phyloP scores from a whole-genome alignment of 1,140 invertebrate species.

The Saxidomus purpurata region DNA sequence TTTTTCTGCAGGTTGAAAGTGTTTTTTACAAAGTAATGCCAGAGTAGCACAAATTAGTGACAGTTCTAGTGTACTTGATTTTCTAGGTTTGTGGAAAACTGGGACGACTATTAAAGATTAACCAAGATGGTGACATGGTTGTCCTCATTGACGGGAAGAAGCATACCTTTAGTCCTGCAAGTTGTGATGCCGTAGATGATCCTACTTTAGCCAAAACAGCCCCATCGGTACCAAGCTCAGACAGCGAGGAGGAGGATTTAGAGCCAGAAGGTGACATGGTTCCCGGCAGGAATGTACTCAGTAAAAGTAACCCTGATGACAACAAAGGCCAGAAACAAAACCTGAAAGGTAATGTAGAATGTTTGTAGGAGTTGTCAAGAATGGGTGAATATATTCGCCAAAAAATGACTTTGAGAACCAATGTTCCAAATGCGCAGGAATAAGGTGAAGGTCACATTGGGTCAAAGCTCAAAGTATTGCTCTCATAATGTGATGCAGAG shows the following conservation, averaged over 20 bases:
- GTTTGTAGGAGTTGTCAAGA: neutral
- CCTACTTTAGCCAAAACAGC: neutral
- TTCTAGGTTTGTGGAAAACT: slow-evolving; percentile 49
- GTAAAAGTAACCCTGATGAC: neutral
- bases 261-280: slow-evolving; percentile 44
- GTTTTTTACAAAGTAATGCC: no score
- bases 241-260: slow-evolving; percentile 38
- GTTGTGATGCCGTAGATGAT: slow-evolving; percentile 27
- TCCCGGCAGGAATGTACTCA: slow-evolving; percentile 27
- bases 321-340: slow-evolving; percentile 27
- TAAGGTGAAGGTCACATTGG: no score
- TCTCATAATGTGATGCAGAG: no score
- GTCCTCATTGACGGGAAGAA: slow-evolving; percentile 36
- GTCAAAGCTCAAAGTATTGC: no score
- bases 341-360: slow-evolving; percentile 30
- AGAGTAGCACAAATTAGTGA: no score
- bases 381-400: no score
- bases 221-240: slow-evolving; percentile 17
- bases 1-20: no score
- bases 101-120: slow-evolving; percentile 44
- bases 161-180: slow-evolving; percentile 35
- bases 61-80: no score
- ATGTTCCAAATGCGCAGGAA: no score
- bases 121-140: slow-evolving; percentile 47
- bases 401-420: no score